Percentiles rank a stretch among this genome's conserved stretches.
These are phyloP conservation scores for Pollenia angustigena DNA, from an alignment of 2,888 invertebrate species.

Conservation along the genomic window DNA sequence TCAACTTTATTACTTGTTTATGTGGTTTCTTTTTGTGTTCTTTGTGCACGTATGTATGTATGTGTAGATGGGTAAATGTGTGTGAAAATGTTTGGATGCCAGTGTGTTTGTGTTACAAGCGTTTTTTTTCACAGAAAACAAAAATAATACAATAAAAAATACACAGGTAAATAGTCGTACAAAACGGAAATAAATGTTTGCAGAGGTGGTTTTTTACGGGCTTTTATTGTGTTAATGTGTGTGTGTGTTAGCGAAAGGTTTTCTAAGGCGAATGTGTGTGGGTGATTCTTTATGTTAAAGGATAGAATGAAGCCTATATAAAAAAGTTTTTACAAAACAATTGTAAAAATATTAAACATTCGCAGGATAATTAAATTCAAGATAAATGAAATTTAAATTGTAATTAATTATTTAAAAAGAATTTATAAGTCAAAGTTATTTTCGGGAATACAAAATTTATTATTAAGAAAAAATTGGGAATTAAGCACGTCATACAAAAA, in stretches of 20 bases:
- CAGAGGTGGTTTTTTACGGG: slow-evolving; percentile 30
- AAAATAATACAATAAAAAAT: slow-evolving; percentile 29
- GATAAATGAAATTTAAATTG: background rate
- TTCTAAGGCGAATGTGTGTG: background rate
- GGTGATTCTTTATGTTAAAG: background rate
- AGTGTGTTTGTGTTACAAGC: slow-evolving; percentile 9
- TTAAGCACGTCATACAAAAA: too few species aligned
- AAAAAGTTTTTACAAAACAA: background rate
- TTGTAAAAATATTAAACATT: background rate
- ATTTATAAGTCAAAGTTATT: too few species aligned
- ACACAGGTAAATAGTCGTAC: slow-evolving; percentile 32
- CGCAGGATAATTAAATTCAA: slow-evolving; percentile 8
- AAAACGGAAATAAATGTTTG: slow-evolving; percentile 38
- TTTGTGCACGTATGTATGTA: background rate
- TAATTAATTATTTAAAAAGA: too few species aligned
- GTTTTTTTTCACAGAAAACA: slow-evolving; percentile 8
- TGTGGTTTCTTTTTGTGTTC: background rate
- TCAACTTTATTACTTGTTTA: slow-evolving; percentile 53
- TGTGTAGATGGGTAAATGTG: background rate
- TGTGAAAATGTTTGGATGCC: background rate
- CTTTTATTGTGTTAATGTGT: background rate
- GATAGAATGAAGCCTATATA: background rate
- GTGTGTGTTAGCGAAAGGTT: background rate
- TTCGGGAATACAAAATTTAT: too few species aligned
- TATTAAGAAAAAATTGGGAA: too few species aligned